These are phyloP conservation scores for Brachionus rubens DNA, from an alignment of 1,140 invertebrate genomes.

Conservation along the genomic window DNA sequence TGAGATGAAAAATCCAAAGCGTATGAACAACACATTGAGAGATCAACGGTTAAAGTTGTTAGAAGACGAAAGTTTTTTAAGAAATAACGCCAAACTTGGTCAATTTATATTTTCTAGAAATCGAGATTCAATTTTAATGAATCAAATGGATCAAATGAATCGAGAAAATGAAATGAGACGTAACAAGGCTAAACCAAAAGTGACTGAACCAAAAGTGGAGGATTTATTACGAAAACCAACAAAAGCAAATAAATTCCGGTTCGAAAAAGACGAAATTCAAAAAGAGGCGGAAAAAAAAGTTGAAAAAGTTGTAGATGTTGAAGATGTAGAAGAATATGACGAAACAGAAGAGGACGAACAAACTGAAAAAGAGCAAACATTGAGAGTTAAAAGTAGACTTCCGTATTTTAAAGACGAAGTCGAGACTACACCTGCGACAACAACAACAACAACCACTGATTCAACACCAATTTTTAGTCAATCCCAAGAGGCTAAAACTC, in stretches of 20 bases:
- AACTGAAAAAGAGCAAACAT: no score
- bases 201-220: no score
- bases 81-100: background rate
- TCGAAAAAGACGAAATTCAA: background rate
- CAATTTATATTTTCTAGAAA: slow-evolving; percentile 34
- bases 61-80: slow-evolving; percentile 6
- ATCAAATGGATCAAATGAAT: slow-evolving; percentile 3
- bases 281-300: background rate
- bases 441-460: background rate
- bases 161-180: background rate
- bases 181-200: no score
- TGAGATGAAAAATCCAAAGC: background rate
- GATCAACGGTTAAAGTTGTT: slow-evolving; percentile 16
- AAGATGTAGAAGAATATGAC: background rate
- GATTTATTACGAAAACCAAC: background rate
- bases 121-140: background rate
- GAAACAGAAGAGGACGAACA: background rate
- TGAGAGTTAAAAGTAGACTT: background rate
- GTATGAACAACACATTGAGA: background rate
- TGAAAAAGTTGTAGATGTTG: no score
- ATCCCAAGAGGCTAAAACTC: background rate
- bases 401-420: background rate
- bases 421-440: background rate
- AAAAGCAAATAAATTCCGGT: background rate
- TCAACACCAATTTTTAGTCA: background rate